These are phyloP conservation scores for Nematostella vectensis DNA, from an alignment of 92 coral and sea anemone genomes.

Conservation along the genomic window DNA sequence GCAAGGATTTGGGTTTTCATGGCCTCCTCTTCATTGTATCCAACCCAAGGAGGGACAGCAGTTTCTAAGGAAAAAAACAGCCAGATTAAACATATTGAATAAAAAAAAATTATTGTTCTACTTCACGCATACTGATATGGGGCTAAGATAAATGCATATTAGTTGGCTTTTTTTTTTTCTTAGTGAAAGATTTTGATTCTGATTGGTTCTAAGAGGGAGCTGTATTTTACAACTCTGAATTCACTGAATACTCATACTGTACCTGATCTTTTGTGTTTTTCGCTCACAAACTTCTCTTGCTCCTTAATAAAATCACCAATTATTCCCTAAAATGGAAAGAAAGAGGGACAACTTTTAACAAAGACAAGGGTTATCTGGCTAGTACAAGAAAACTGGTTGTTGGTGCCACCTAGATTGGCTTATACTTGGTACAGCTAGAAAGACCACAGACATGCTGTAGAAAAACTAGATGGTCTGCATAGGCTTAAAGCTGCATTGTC, in stretches of 20 bases:
- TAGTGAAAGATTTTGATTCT: too few species aligned
- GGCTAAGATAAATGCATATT: too few species aligned
- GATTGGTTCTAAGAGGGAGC: too few species aligned
- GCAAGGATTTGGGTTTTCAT: constrained; percentile 96
- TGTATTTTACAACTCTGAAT: too few species aligned
- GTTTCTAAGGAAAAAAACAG: constrained; percentile 55
- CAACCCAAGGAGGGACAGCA: constrained; percentile 99
- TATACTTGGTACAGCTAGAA: too few species aligned
- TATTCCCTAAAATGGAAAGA: constrained; percentile 33
- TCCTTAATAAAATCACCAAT: constrained; percentile 86
- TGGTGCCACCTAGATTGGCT: too few species aligned
- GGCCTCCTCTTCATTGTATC: constrained; percentile 90
- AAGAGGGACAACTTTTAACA: background rate
- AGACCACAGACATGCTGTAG: too few species aligned
- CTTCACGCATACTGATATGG: background rate
- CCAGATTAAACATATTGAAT: background rate
- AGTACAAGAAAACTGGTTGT: too few species aligned
- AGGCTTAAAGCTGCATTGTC: too few species aligned
- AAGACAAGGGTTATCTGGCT: too few species aligned
- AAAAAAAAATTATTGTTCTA: background rate
- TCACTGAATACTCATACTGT: constrained; percentile 1
- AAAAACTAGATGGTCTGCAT: too few species aligned
- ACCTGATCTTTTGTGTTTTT: constrained; percentile 91
- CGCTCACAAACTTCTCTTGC: constrained; percentile 89
- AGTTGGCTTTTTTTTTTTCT: too few species aligned